Conservation (phyloP, 2,888 invertebrate species). For the Trachelus stipa region DNA sequence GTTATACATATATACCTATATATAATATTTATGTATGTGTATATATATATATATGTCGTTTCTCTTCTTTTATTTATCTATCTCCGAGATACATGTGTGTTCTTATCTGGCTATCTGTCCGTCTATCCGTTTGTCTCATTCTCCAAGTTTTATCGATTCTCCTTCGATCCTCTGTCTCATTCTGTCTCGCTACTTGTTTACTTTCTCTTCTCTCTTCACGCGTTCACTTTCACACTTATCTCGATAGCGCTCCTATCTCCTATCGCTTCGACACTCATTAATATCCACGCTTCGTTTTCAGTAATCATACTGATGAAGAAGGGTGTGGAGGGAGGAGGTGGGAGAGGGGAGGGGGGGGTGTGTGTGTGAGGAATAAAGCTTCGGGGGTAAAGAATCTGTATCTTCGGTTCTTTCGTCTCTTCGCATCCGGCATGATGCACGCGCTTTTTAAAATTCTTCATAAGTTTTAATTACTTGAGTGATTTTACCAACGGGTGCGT, state of each 20-base stretch:
- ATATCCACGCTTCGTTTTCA: background rate
- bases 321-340: no score
- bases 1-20: slow-evolving; percentile 9
- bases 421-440: no score
- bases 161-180: background rate
- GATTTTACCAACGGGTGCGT: background rate
- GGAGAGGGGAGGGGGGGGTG: no score
- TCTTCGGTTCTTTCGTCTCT: background rate
- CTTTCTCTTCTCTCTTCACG: background rate
- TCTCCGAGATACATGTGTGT: slow-evolving; percentile 24
- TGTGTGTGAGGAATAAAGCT: background rate
- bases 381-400: background rate
- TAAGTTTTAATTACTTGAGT: background rate
- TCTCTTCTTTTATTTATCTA: slow-evolving; percentile 12
- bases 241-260: no score
- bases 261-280: no score
- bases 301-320: background rate
- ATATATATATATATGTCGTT: background rate
- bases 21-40: slow-evolving; percentile 4
- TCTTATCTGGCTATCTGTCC: slow-evolving; percentile 9
- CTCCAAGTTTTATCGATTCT: background rate
- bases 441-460: background rate
- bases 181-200: slow-evolving; percentile 14
- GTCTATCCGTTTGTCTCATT: slow-evolving; percentile 14
- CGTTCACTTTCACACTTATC: background rate